Evolutionary conservation across 2,113 vertebrate genomes (phyloP).

Genomic region (Lagopus leucura): DNA sequence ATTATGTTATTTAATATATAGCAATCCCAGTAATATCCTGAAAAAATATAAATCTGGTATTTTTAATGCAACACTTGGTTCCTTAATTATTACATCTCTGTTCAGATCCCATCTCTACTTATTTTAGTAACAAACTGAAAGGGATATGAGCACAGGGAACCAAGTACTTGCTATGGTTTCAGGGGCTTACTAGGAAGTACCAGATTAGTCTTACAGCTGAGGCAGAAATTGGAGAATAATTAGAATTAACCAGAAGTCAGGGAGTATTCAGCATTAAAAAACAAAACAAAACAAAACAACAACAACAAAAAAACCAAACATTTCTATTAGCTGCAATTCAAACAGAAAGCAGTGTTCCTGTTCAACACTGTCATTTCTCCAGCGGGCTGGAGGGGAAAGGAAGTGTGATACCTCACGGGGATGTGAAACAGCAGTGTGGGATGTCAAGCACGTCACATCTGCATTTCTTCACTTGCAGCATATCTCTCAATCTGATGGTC

Average conservation of each 20-base stretch:
- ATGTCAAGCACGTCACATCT: background rate
- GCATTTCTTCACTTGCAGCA: background rate
- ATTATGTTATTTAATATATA: constrained; percentile 4
- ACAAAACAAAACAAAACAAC: too few relatives aligned
- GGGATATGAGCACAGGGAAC: background rate
- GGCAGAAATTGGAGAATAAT: background rate
- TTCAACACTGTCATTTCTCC: background rate
- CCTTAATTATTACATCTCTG: background rate
- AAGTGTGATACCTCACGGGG: background rate
- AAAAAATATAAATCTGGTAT: background rate
- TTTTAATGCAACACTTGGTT: background rate
- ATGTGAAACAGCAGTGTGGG: constrained; percentile 31
- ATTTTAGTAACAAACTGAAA: background rate
- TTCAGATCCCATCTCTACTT: background rate
- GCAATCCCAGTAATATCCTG: constrained; percentile 41
- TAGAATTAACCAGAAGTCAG: background rate
- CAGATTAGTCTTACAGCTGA: background rate
- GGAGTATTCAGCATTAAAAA: background rate
- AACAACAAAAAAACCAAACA: too few relatives aligned
- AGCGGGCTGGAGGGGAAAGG: background rate
- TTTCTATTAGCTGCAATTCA: background rate
- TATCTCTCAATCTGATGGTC: background rate
- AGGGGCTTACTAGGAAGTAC: background rate
- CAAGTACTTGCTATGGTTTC: background rate
- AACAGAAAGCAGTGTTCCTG: background rate